These are phyloP conservation scores for Lepidotrigona ventralis DNA, from an alignment of 1,140 invertebrate species.

Conservation along the genomic window DNA sequence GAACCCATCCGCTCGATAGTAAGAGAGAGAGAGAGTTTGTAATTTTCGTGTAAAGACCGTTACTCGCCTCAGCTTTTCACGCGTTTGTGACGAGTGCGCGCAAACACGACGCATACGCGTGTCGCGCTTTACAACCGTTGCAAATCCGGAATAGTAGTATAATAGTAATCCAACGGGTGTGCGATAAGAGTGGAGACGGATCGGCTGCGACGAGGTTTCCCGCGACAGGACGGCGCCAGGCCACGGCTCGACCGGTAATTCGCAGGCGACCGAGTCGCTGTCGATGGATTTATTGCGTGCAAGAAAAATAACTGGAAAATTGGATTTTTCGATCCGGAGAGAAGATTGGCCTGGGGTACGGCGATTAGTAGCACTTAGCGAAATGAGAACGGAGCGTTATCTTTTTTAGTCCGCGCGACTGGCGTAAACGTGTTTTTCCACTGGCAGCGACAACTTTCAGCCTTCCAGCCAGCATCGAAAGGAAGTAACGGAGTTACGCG, in stretches of 20 bases:
- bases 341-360: not conserved
- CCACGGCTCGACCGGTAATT: not conserved
- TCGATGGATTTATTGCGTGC: not conserved
- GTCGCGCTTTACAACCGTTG: not conserved
- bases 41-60: constrained; percentile 56
- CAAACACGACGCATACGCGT: constrained; percentile 11
- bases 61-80: constrained; percentile 35
- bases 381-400: not conserved
- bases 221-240: not conserved
- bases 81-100: constrained; percentile 10
- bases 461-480: not conserved
- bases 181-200: not conserved
- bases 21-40: constrained; percentile 37
- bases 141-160: not conserved
- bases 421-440: not conserved
- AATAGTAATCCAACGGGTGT: constrained; percentile 16
- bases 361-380: constrained; percentile 11
- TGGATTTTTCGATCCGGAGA: not conserved
- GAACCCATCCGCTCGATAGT: constrained; percentile 14
- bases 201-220: not conserved
- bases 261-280: too few relatives aligned
- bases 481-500: not conserved
- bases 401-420: not conserved
- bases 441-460: not conserved
- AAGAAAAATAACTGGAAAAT: constrained; percentile 11